Percentiles rank a stretch among this genome's conserved stretches.
phyloP scores from a whole-genome alignment of 2,888 invertebrate species.

The Brenthis hecate region DNA sequence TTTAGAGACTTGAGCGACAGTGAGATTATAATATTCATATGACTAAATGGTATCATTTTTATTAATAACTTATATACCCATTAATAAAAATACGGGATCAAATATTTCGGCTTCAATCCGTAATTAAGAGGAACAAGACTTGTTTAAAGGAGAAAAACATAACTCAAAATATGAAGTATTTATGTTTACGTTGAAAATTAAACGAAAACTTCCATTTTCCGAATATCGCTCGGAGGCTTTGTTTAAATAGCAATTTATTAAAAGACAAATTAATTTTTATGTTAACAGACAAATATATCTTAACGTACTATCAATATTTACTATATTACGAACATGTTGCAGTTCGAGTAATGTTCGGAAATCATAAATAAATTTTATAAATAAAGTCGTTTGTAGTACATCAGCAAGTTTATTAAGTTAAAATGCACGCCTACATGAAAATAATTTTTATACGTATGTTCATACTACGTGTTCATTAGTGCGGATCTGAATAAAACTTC shows the following conservation, averaged over 20 bases:
- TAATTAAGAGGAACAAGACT: not conserved
- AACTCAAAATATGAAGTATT: not conserved
- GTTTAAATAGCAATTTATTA: conserved; percentile 13
- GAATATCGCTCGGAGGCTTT: not conserved
- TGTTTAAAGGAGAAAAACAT: not conserved
- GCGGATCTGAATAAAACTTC: conserved; percentile 19
- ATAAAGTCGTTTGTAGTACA: conserved; percentile 21
- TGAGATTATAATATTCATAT: no score
- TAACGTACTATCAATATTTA: conserved; percentile 11
- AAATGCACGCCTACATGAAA: conserved; percentile 17
- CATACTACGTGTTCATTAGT: conserved; percentile 27
- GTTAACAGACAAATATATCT: conserved; percentile 18
- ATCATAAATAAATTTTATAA: conserved; percentile 15
- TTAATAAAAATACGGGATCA: no score
- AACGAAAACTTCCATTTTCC: not conserved
- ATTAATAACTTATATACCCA: no score
- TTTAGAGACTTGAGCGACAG: not conserved
- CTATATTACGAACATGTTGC: conserved; percentile 3
- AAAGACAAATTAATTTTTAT: conserved; percentile 13
- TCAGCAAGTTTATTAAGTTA: conserved; percentile 21
- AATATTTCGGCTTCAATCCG: not conserved
- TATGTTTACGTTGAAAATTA: conserved; percentile 5
- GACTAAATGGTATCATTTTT: no score
- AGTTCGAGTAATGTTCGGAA: conserved; percentile 16
- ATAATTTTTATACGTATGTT: conserved; percentile 10